Base-by-base conservation (phyloP, 2,113 vertebrate species). In the Azemiops feae region DNA sequence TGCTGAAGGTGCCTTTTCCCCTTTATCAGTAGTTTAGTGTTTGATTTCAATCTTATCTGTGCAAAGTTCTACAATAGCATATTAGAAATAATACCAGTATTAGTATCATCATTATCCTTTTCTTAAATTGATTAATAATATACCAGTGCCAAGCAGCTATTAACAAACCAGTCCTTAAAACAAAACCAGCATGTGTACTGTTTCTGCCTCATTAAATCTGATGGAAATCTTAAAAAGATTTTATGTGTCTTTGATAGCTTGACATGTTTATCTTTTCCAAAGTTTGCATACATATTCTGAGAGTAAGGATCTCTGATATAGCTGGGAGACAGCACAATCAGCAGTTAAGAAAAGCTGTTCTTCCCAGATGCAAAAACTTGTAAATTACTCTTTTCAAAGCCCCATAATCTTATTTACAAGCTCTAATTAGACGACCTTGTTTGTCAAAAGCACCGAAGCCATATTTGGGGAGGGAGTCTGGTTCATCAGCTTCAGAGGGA, bases 381-480 rank as follows among this genome's bases (percentile, higher is more conserved):
- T 93, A 93, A 94, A 96, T 43, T 93, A 97, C 93, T 94, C 97
- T 96, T 98, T 98, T 98, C 97, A 98, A 97, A 88, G 96, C 96
- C 94, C 34, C 86, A 97, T 97, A 97, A 97, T 98, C 98, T 97
- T 97, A 97, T 98, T 97, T 97, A 97, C 96, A 96, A 94, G 97
- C 96, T 96, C 96, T 98, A 98, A 98, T 97, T 98, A 97, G 97
- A 97, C 96, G 96, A 93, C 96, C 93, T 95, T 97, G 97, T 98
- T 97, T 97, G 97, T 97, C 95, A 96, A 96, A 97, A 97, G 96
- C 96, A 97, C 97, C 97, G 96, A 97, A 98, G 97, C 97, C 97
- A 96, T 97, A 96, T 97, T 97, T 97, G 95, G 96, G 95, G 95
- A 97, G 93, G 91, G 92, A 96, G 96, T 95, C 95, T 97, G 97